Percentiles rank a stretch among this genome's conserved stretches.
phyloP scores from a whole-genome alignment of 2,888 invertebrate genomes.

The Parnassius smintheus region DNA sequence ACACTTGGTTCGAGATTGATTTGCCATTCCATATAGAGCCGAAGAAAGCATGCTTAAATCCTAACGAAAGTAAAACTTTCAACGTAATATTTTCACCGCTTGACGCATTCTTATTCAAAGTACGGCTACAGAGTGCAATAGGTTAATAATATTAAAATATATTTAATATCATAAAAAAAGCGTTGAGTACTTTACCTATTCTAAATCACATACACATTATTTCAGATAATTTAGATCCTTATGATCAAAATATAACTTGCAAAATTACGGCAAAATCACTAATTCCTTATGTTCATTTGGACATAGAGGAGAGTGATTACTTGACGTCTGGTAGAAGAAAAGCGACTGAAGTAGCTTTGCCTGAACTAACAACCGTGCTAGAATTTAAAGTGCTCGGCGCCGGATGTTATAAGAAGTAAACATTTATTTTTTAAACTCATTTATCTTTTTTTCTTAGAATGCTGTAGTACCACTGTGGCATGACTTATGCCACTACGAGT shows the following conservation, averaged over 20 bases:
- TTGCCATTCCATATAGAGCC: slow-evolving; percentile 79
- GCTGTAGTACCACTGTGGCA: too few relatives aligned
- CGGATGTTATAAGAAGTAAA: slow-evolving; percentile 77
- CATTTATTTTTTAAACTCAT: background rate
- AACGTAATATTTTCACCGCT: slow-evolving; percentile 79
- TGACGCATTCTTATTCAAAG: slow-evolving; percentile 76
- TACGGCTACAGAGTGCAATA: slow-evolving; percentile 61
- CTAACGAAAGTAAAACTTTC: slow-evolving; percentile 62
- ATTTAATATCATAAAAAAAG: background rate
- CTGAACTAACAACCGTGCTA: slow-evolving; percentile 77
- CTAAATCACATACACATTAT: slow-evolving; percentile 5
- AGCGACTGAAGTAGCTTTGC: slow-evolving; percentile 60
- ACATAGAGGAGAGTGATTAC: slow-evolving; percentile 84
- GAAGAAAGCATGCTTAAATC: slow-evolving; percentile 60
- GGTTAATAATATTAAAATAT: slow-evolving; percentile 43
- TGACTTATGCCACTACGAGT: too few relatives aligned
- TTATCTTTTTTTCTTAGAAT: background rate
- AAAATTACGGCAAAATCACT: slow-evolving; percentile 81
- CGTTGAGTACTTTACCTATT: background rate
- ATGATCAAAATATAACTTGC: slow-evolving; percentile 77
- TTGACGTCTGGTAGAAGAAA: slow-evolving; percentile 72
- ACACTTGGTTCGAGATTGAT: slow-evolving; percentile 69
- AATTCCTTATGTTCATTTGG: slow-evolving; percentile 86
- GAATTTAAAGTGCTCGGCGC: slow-evolving; percentile 85
- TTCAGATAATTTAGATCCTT: slow-evolving; percentile 75